phyloP scores from a whole-genome alignment of 2,888 invertebrate genomes.

The Monoplex corrugatus region DNA sequence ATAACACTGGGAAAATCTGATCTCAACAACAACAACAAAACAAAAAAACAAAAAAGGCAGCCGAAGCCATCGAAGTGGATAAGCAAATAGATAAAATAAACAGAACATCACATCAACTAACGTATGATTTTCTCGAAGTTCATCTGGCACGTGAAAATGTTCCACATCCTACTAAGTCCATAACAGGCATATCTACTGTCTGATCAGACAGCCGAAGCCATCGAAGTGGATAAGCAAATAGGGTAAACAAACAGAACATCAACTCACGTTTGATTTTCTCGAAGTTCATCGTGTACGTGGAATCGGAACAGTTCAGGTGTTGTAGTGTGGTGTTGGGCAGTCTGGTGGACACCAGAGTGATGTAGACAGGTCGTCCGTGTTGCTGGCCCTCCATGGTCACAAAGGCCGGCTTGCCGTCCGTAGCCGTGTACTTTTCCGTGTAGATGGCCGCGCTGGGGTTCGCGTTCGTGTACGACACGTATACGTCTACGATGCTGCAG shows the following conservation, averaged over 20 bases:
- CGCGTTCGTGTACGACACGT: constrained; percentile 58
- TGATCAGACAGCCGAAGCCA: too few relatives aligned
- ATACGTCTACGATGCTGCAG: constrained; percentile 58
- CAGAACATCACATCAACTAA: too few relatives aligned
- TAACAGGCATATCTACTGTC: too few relatives aligned
- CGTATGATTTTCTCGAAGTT: too few relatives aligned
- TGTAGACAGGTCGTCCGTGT: constrained; percentile 56
- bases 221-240: too few relatives aligned
- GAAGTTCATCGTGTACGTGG: neutral
- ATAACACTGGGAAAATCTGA: too few relatives aligned
- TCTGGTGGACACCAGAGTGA: constrained; percentile 49
- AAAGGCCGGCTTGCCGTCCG: constrained; percentile 54
- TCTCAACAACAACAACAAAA: too few relatives aligned
- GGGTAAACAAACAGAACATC: neutral
- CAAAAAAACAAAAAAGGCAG: too few relatives aligned
- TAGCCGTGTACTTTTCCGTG: constrained; percentile 49
- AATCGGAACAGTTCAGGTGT: constrained; percentile 15
- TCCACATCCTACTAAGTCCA: too few relatives aligned
- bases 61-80: too few relatives aligned
- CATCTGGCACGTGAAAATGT: too few relatives aligned
- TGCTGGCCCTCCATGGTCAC: constrained; percentile 43
- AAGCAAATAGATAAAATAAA: too few relatives aligned
- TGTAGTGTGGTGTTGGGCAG: constrained; percentile 24
- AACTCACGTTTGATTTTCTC: constrained; percentile 15
- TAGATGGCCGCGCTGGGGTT: constrained; percentile 59